phyloP scores from a whole-genome alignment of 2,113 vertebrate species.

The Tetrao urogallus region DNA sequence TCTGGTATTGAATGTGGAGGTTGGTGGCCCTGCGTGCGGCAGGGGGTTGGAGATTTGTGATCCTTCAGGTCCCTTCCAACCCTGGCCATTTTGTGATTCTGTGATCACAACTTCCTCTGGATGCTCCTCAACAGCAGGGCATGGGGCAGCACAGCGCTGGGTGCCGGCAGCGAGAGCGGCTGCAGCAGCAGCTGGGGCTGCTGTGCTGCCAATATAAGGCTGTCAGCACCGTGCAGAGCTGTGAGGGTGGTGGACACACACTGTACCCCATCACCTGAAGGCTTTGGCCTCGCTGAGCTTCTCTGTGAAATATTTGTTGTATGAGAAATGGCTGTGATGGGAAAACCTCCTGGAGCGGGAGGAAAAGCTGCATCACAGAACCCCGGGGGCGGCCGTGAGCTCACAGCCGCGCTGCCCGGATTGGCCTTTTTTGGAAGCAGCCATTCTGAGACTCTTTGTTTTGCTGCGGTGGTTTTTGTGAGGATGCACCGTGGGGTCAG shows the following conservation, averaged over 20 bases:
- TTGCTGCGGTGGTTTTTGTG: background rate
- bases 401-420: rapidly evolving
- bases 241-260: too few relatives aligned
- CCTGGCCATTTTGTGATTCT: too few relatives aligned
- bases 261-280: rapidly evolving
- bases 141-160: too few relatives aligned
- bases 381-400: background rate
- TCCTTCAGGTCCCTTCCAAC: too few relatives aligned
- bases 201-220: background rate
- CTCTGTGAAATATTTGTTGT: background rate
- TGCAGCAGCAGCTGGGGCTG: background rate
- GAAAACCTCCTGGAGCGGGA: rapidly evolving
- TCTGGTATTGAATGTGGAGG: too few relatives aligned
- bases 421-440: background rate
- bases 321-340: background rate
- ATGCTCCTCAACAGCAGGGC: background rate
- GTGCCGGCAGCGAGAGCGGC: background rate
- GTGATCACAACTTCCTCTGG: rapidly evolving
- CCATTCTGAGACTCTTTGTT: background rate
- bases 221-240: background rate
- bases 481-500: background rate
- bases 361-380: rapidly evolving
- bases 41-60: too few relatives aligned
- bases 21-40: too few relatives aligned
- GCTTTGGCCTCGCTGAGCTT: background rate